Base-by-base conservation (phyloP, 53 echinoderm and acorn worm species). In the Crossaster papposus region DNA sequence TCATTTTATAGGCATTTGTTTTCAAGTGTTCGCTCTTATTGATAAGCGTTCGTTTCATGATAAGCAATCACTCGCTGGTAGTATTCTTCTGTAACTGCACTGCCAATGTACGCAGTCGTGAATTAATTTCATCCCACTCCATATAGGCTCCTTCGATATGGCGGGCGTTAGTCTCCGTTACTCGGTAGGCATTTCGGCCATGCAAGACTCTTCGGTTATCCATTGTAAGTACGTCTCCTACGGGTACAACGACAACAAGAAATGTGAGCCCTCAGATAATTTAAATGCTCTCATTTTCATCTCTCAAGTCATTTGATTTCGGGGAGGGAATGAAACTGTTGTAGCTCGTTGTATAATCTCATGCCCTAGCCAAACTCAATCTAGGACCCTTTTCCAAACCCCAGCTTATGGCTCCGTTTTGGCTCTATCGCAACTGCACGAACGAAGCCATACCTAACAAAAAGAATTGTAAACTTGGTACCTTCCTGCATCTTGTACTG, bases 401-500 rank as follows among this genome's bases (percentile, higher is more conserved):
- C n/a, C n/a, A n/a, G n/a, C n/a, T n/a, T n/a, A n/a, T n/a, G n/a
- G n/a, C n/a, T n/a, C n/a, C n/a, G n/a, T n/a, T n/a, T n/a, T n/a
- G n/a, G n/a, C n/a, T n/a, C n/a, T n/a, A n/a, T n/a, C n/a, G n/a
- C n/a, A n/a, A 12, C 70, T 28, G 31, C 2, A 5, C 28, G 9
- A 30, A 23, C 70, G 11, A 12, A n/a, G 2, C 17, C 4, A 4
- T 17, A 4, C 1, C 34, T 32, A 34, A 73, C 14, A 18, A 12
- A 28, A 26, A 29, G 26, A 14, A 28, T 29, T 8, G 31, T 4
- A 8, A 13, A 29, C 44, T 9, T 13, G 31, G 58, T 88, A 93
- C 93, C 93, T 74, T 80, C 51, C 35, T 81, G 74, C 81, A 93
- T 30, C 65, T 90, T 93, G 79, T 87, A 91, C 37, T 72, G 17